Conservation (phyloP, 2,797 vertebrate genomes). For the Artibeus jamaicensis region DNA sequence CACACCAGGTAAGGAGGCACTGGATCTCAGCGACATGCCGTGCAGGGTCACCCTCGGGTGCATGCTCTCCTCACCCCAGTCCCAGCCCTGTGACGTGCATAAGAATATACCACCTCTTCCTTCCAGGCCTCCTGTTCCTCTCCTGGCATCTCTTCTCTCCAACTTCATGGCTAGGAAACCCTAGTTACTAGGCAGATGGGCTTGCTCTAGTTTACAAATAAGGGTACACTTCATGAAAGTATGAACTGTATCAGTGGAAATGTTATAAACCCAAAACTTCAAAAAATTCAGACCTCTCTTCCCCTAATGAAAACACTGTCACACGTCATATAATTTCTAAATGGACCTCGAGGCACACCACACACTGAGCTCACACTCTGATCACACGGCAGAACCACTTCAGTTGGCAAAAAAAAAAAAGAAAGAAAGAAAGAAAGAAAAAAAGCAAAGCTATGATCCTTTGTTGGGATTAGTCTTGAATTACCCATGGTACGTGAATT, state of each 20-base stretch:
- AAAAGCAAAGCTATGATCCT: neutral
- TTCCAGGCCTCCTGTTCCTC: neutral
- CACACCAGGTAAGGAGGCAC: neutral
- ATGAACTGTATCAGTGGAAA: neutral
- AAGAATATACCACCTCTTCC: neutral
- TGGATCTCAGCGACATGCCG: neutral
- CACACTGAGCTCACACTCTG: neutral
- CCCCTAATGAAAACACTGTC: neutral
- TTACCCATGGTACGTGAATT: neutral
- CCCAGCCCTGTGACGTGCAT: neutral
- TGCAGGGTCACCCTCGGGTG: neutral
- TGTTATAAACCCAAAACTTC: neutral
- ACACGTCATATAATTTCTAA: neutral
- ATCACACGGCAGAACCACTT: neutral
- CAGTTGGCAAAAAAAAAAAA: neutral
- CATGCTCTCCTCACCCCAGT: no score
- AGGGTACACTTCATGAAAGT: neutral
- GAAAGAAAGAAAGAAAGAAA: neutral
- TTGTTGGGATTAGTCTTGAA: neutral
- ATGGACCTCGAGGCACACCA: neutral
- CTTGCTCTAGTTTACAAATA: neutral
- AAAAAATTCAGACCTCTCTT: neutral
- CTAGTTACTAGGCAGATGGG: neutral
- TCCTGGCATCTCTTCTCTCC: neutral
- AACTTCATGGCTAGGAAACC: neutral